These are phyloP conservation scores for Clarias fuscus DNA, from an alignment of 2,797 vertebrate genomes.

Conservation along the genomic window DNA sequence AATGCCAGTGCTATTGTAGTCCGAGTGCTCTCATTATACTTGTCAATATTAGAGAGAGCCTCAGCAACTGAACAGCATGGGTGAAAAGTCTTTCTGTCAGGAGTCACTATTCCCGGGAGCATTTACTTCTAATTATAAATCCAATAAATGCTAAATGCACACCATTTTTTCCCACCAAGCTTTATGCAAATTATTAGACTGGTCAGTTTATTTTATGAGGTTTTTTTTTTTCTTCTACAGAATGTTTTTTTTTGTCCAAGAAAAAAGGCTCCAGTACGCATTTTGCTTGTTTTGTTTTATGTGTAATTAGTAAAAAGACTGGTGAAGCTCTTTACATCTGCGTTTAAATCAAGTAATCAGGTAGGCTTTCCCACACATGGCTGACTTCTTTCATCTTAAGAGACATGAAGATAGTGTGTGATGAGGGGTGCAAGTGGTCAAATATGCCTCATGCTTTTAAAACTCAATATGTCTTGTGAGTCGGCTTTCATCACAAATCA, in stretches of 20 bases:
- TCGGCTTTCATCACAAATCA: conserved; percentile 39
- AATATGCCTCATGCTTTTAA: neutral
- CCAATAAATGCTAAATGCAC: neutral
- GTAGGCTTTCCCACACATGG: neutral
- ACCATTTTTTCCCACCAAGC: neutral
- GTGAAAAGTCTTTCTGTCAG: conserved; percentile 33
- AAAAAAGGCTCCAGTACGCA: neutral
- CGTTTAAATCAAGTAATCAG: neutral
- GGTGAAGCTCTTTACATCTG: neutral
- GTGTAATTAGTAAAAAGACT: neutral
- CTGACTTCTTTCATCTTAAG: conserved; percentile 31
- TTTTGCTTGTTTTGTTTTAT: neutral
- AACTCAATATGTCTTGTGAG: neutral
- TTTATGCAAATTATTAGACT: neutral
- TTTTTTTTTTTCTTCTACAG: neutral
- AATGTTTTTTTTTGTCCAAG: neutral
- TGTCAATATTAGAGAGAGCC: conserved; percentile 70
- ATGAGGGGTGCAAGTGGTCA: neutral
- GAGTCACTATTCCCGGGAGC: neutral
- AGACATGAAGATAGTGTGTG: neutral
- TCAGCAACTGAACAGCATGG: conserved; percentile 58
- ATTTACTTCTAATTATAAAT: neutral
- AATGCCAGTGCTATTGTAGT: conserved; percentile 71
- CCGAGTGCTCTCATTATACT: conserved; percentile 71
- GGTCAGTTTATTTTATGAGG: neutral